These are phyloP conservation scores for Drosophila sechellia DNA, from an alignment of 1,140 invertebrate genomes.

Conservation along the genomic window DNA sequence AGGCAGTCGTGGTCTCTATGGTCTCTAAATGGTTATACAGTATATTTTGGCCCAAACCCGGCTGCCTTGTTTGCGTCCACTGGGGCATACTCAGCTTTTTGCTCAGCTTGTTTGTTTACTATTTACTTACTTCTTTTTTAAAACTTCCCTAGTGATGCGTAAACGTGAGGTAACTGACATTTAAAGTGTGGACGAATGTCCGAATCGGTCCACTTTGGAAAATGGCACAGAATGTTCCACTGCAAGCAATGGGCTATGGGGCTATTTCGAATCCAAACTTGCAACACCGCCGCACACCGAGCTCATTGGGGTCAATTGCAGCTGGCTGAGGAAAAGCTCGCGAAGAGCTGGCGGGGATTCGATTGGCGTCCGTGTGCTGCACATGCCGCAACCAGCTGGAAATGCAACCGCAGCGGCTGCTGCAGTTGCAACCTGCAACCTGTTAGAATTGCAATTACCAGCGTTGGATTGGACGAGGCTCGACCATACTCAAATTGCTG, in stretches of 20 bases:
- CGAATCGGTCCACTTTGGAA: background rate
- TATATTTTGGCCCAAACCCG: constrained; percentile 31
- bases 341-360: constrained; percentile 8
- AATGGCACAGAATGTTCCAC: background rate
- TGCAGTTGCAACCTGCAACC: constrained; percentile 46
- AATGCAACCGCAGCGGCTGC: background rate
- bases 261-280: constrained; percentile 35
- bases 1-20: constrained; percentile 13
- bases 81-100: constrained; percentile 13
- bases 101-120: constrained; percentile 22
- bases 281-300: constrained; percentile 30
- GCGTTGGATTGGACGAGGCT: constrained; percentile 28
- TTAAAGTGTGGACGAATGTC: constrained; percentile 1
- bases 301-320: constrained; percentile 57
- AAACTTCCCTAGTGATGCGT: constrained; percentile 12
- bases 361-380: constrained; percentile 13
- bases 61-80: constrained; percentile 12
- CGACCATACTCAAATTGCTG: constrained; percentile 48
- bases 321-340: constrained; percentile 37
- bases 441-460: constrained; percentile 56
- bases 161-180: constrained; percentile 23
- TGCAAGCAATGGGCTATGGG: constrained; percentile 17
- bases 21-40: constrained; percentile 7
- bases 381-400: constrained; percentile 7
- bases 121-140: constrained; percentile 9